Evolutionary conservation across 2,113 vertebrate genomes (phyloP), one percentile per base, ranked within the genome.

Genomic region (Suncus etruscus): DNA sequence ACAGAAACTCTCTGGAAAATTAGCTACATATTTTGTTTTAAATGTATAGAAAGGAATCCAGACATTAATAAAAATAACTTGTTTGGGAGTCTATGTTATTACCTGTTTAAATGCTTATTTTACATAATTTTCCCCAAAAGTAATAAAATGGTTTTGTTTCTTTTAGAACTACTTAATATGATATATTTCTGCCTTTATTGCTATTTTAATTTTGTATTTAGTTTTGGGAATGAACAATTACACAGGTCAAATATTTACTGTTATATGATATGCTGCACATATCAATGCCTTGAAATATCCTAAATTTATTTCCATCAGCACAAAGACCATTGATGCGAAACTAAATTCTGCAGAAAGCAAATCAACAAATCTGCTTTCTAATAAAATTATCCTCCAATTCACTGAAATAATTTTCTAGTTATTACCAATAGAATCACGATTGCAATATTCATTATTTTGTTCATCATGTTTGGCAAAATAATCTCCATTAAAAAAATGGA

Each of bases 131-230:
- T 69, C 45, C 22, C 3, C 1, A 1, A 82, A 76, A 90, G 3
- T 8, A 89, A 76, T 51, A 76, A 75, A 94, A 16, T 58, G 47
- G 54, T 22, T 65, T 47, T 73, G 69, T 73, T 88, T 70, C 27
- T 88, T 79, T 31, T 54, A 25, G 66, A 93, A 88, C 88, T 94
- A 90, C 32, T 95, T 83, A 91, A 45, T 16, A 25, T 22, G 82
- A 47, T 3, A 39, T 79, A 58, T 29, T 5, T 31, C 14, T 72
- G 25, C 2, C 54, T 90, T 69, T 47, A 63, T 65, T 51, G 22
- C 47, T 66, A 39, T 80, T 85, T 80, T 83, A 47, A 8, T 78
- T 86, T 32, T 51, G 61, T 29, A 83, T 91, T 65, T 6, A 18
- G 0, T 79, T 90, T 58, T 4, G 16, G n/a, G n/a, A 9, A 5